phyloP scores from a whole-genome alignment of 1,140 invertebrate species.

The Thalassaphorura encarpata region DNA sequence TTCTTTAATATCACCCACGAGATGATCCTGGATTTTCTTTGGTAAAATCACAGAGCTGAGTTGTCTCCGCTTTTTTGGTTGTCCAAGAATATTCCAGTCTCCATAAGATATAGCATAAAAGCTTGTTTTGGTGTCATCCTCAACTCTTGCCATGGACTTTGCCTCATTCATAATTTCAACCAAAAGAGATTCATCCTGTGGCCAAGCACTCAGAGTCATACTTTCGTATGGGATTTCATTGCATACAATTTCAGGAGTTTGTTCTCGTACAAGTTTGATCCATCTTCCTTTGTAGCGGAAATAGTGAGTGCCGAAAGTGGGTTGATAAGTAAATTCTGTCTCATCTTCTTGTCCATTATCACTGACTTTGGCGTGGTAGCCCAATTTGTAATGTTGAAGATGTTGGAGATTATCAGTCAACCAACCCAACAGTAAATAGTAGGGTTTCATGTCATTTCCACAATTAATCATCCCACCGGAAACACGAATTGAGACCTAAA shows the following conservation, averaged over 20 bases:
- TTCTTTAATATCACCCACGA: slow-evolving; percentile 13
- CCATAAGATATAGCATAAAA: not conserved
- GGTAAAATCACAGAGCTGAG: slow-evolving; percentile 4
- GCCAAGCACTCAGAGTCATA: not conserved
- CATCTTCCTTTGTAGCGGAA: not conserved
- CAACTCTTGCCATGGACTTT: not conserved
- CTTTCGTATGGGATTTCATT: not conserved
- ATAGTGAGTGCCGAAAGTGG: too few species aligned
- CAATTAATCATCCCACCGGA: too few species aligned
- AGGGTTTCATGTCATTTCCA: too few species aligned
- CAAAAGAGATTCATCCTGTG: not conserved
- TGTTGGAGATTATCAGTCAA: too few species aligned
- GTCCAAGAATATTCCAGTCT: slow-evolving; percentile 4
- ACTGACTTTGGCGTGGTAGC: too few species aligned
- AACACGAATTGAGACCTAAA: too few species aligned
- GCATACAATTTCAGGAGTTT: not conserved
- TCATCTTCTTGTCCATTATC: too few species aligned
- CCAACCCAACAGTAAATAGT: too few species aligned
- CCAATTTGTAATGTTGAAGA: too few species aligned
- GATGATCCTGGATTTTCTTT: not conserved
- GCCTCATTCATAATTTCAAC: not conserved
- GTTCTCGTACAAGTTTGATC: not conserved
- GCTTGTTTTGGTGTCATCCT: not conserved
- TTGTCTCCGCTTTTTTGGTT: not conserved
- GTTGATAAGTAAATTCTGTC: too few species aligned